Evolutionary conservation across 2,888 invertebrate genomes (phyloP).

Genomic region (Melitaea athalia): DNA sequence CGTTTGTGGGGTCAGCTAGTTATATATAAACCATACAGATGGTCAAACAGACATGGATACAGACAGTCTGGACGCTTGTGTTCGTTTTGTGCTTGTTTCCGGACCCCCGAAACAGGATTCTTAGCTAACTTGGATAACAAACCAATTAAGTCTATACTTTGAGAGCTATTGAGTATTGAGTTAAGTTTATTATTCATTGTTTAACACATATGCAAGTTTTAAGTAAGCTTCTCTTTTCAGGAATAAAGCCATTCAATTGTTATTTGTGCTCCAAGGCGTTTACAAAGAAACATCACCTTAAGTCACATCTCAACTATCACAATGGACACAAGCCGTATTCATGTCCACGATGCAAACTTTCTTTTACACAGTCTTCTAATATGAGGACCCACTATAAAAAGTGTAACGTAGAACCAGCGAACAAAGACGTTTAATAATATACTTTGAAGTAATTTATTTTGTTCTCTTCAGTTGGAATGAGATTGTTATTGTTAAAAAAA

Average conservation of each 20-base stretch:
- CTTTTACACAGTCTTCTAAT: constrained; percentile 92
- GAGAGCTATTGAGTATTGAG: too few relatives aligned
- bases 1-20: too few relatives aligned
- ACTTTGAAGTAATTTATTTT: neutral
- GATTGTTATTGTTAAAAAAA: too few relatives aligned
- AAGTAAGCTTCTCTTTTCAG: constrained; percentile 59
- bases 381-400: constrained; percentile 94
- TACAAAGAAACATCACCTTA: constrained; percentile 92
- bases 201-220: neutral
- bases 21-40: too few relatives aligned
- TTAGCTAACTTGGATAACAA: too few relatives aligned
- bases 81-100: too few relatives aligned
- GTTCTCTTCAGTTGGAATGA: too few relatives aligned
- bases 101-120: too few relatives aligned
- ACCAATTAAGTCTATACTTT: too few relatives aligned
- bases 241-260: constrained; percentile 88
- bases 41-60: too few relatives aligned
- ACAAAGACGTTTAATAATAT: neutral
- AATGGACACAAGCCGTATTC: constrained; percentile 91
- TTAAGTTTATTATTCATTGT: too few relatives aligned
- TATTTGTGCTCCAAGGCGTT: constrained; percentile 88
- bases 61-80: too few relatives aligned
- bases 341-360: constrained; percentile 84
- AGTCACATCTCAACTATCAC: constrained; percentile 92
- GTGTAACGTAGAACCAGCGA: constrained; percentile 68